These are phyloP conservation scores for Andrena chrysosceles DNA, from an alignment of 2,888 invertebrate genomes.

Conservation along the genomic window DNA sequence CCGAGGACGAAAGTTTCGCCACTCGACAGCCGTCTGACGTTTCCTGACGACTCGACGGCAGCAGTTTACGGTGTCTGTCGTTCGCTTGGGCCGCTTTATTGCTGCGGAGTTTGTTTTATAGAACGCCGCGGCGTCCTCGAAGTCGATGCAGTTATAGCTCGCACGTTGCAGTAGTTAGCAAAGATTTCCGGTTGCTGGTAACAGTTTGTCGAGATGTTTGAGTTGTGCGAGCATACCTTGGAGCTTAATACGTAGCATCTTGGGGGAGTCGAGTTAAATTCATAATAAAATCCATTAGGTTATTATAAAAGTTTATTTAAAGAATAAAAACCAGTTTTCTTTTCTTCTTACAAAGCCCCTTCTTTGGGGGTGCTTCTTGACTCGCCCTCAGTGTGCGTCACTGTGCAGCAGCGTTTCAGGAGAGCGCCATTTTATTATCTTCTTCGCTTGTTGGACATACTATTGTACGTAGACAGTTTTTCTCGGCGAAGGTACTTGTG, in stretches of 20 bases:
- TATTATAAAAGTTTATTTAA: no score
- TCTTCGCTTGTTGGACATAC: neutral
- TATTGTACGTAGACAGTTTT: neutral
- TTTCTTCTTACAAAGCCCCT: no score
- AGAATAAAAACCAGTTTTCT: no score
- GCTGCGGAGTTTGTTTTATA: neutral
- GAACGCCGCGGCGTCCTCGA: neutral
- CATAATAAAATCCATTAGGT: no score
- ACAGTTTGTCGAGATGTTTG: neutral
- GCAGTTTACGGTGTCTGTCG: neutral
- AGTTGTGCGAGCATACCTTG: neutral
- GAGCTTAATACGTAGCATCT: neutral
- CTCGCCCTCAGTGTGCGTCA: no score
- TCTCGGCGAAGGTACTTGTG: neutral
- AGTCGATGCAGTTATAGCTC: conserved; percentile 1
- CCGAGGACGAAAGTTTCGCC: conserved; percentile 6
- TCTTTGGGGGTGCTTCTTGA: no score
- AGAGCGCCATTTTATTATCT: no score
- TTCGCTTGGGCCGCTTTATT: neutral
- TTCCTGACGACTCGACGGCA: neutral
- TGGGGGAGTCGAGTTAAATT: no score
- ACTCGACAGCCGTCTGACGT: conserved; percentile 6
- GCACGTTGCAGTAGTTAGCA: neutral
- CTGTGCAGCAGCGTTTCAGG: no score
- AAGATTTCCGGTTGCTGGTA: neutral